These are phyloP conservation scores for Mustelus asterias DNA, from an alignment of 2,113 vertebrate genomes.

Conservation along the genomic window DNA sequence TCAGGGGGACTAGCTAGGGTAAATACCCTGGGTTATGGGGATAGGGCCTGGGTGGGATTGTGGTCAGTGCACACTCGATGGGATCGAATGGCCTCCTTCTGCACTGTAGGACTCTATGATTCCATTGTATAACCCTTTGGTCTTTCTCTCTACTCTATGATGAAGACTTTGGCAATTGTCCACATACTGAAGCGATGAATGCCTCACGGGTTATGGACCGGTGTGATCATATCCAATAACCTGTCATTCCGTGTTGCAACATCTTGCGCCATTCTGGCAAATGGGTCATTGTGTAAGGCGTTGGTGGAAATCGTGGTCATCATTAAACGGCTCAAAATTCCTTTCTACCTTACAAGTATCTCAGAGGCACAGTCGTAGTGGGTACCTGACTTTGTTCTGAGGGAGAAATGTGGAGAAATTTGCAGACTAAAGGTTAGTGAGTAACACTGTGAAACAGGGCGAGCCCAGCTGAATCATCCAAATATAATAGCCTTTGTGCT, in stretches of 20 bases:
- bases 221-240: not conserved
- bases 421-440: not conserved
- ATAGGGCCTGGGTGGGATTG: too few relatives aligned
- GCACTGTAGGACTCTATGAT: too few relatives aligned
- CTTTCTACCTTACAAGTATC: not conserved
- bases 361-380: too few relatives aligned
- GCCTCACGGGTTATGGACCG: not conserved
- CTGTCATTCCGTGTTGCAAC: not conserved
- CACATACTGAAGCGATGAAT: not conserved
- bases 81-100: too few relatives aligned
- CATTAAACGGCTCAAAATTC: not conserved
- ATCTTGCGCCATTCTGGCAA: not conserved
- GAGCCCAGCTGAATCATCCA: not conserved
- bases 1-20: too few relatives aligned
- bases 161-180: not conserved
- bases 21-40: too few relatives aligned
- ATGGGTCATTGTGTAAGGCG: not conserved
- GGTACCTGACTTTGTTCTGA: not conserved
- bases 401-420: not conserved
- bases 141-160: not conserved
- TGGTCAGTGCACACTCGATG: too few relatives aligned
- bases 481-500: not conserved
- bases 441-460: not conserved
- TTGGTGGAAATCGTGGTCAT: not conserved
- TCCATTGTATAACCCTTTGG: too few relatives aligned